phyloP scores from a whole-genome alignment of 2,888 invertebrate species.

The Loripinus fragilis region DNA sequence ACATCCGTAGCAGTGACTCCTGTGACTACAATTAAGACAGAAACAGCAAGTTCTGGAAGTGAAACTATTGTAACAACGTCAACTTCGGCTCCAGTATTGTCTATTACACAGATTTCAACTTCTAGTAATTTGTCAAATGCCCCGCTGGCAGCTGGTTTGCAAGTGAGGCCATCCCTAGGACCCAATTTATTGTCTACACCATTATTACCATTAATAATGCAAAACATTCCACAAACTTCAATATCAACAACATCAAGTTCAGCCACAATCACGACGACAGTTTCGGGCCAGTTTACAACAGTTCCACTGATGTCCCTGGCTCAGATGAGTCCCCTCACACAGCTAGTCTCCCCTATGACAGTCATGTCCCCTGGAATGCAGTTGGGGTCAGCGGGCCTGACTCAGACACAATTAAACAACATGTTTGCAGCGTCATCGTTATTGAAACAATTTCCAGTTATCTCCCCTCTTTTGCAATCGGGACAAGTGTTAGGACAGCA shows the following conservation, averaged over 20 bases:
- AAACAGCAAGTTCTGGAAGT: conserved; percentile 8
- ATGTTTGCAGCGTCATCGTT: conserved; percentile 62
- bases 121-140: conserved; percentile 31
- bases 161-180: conserved; percentile 48
- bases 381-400: conserved; percentile 49
- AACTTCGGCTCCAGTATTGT: background rate
- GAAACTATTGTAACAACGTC: background rate
- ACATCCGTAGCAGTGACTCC: conserved; percentile 23
- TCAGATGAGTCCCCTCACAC: conserved; percentile 65
- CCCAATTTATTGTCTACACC: conserved; percentile 44
- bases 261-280: conserved; percentile 36
- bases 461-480: conserved; percentile 61
- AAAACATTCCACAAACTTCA: conserved; percentile 45
- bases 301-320: conserved; percentile 65
- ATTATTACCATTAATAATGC: conserved; percentile 52
- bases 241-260: conserved; percentile 9
- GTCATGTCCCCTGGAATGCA: conserved; percentile 71
- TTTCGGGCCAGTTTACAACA: conserved; percentile 46
- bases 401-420: conserved; percentile 60
- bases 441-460: conserved; percentile 67
- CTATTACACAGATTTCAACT: background rate
- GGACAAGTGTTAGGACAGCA: conserved; percentile 43
- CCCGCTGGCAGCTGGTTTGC: conserved; percentile 21
- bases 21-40: conserved; percentile 24
- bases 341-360: conserved; percentile 69